A percentile compares a stretch with the other conserved stretches of the same genome.
Evolutionary conservation across 2,888 invertebrate species (phyloP).

Genomic region (Leptinotarsa tumamoca): DNA sequence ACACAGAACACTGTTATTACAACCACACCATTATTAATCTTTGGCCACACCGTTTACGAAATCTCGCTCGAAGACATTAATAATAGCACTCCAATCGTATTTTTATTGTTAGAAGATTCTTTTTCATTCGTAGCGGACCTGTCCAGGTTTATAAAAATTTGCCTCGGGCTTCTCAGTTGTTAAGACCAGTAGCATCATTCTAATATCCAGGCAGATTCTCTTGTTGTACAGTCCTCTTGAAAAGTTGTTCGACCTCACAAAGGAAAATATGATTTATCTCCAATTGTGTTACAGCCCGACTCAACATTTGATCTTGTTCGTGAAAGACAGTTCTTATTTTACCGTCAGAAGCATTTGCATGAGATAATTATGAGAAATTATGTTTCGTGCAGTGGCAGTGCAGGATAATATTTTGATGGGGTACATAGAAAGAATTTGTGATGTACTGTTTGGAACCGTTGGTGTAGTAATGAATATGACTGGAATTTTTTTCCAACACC

Average conservation of each 20-base stretch:
- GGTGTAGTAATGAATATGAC: no score
- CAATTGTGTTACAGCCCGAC: conserved; percentile 52
- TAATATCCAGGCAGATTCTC: conserved; percentile 61
- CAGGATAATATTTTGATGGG: no score
- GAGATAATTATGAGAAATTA: conserved; percentile 17
- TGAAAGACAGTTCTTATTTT: conserved; percentile 46
- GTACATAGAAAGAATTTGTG: no score
- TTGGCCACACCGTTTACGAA: conserved; percentile 6
- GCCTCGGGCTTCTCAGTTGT: conserved; percentile 50
- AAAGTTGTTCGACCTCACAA: conserved; percentile 55
- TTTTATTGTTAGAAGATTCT: conserved; percentile 11
- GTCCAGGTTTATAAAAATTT: conserved; percentile 29
- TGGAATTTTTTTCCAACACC: no score
- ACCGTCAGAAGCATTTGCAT: conserved; percentile 46
- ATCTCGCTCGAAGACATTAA: background rate
- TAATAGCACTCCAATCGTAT: conserved; percentile 6
- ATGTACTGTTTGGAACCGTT: no score
- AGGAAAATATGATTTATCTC: conserved; percentile 56
- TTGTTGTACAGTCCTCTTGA: conserved; percentile 59
- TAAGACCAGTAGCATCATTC: conserved; percentile 62
- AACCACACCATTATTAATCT: conserved; percentile 8
- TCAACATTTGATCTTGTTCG: conserved; percentile 20
- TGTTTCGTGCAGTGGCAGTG: conserved; percentile 9
- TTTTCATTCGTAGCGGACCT: conserved; percentile 12
- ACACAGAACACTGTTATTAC: background rate